phyloP scores from a whole-genome alignment of 37 sponge, comb jelly and placozoan genomes.

The Cliona cf. orientalis region DNA sequence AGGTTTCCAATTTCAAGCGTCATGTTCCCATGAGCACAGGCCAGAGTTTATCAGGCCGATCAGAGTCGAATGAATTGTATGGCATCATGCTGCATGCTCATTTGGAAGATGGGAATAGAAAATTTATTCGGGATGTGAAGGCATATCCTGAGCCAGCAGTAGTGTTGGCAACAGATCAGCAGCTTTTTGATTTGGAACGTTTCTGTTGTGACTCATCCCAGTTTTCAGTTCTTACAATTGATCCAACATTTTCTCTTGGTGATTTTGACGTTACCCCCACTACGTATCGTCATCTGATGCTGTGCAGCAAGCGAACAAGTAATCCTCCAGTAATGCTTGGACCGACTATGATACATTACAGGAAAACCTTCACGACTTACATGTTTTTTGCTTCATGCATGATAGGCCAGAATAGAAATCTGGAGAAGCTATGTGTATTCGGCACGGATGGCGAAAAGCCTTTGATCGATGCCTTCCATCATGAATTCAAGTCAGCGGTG shows the following conservation, averaged over 20 bases:
- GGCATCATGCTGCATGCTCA: constrained; percentile 7
- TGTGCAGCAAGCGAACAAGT: not conserved
- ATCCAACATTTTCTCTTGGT: constrained; percentile 35
- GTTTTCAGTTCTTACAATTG: constrained; percentile 13
- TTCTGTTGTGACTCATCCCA: constrained; percentile 10
- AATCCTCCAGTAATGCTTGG: constrained; percentile 32
- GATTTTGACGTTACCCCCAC: constrained; percentile 41
- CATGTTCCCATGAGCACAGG: no score
- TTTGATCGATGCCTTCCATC: constrained; percentile 23
- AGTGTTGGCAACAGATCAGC: constrained; percentile 15
- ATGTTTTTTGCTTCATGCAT: constrained; percentile 22
- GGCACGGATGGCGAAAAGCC: constrained; percentile 45
- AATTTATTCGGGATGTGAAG: constrained; percentile 23
- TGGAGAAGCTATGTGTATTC: constrained; percentile 22
- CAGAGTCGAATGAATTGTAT: not conserved
- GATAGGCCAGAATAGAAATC: not conserved
- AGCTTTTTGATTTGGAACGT: constrained; percentile 12
- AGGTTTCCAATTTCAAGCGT: no score
- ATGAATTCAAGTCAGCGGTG: constrained; percentile 46
- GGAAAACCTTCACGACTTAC: constrained; percentile 14
- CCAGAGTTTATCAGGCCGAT: no score
- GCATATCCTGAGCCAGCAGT: constrained; percentile 35
- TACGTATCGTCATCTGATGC: constrained; percentile 31
- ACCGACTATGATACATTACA: constrained; percentile 25
- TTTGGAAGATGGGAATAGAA: not conserved